phyloP scores from a whole-genome alignment of 1,140 invertebrate species.

The Geopemphigus sp. region DNA sequence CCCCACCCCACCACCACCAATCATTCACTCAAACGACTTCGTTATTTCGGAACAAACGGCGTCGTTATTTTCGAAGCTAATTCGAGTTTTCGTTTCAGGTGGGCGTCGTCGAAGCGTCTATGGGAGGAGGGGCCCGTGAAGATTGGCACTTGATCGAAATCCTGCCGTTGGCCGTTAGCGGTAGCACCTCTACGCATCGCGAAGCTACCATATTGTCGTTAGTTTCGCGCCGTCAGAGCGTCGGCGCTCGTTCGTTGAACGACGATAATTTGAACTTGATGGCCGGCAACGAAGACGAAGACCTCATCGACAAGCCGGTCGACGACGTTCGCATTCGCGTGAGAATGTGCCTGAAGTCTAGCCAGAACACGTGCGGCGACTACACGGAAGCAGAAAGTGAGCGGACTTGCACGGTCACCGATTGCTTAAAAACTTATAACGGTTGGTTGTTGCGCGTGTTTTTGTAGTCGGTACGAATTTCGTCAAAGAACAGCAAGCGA shows the following conservation, averaged over 20 bases:
- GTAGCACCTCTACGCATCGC: constrained; percentile 65
- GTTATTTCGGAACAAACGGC: too few relatives aligned
- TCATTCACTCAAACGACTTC: too few relatives aligned
- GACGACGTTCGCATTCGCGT: constrained; percentile 70
- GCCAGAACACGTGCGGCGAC: constrained; percentile 77
- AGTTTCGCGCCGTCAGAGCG: constrained; percentile 54
- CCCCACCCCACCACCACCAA: too few relatives aligned
- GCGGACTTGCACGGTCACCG: too few relatives aligned
- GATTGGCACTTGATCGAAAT: constrained; percentile 72
- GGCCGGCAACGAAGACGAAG: constrained; percentile 51
- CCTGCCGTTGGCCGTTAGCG: constrained; percentile 67
- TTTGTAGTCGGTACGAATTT: constrained; percentile 73
- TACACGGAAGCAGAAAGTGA: constrained; percentile 78
- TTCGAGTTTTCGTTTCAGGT: too few relatives aligned
- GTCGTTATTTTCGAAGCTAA: too few relatives aligned
- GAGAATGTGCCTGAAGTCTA: constrained; percentile 73
- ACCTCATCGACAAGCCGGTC: constrained; percentile 59
- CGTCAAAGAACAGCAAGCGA: constrained; percentile 71
- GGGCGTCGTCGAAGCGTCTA: constrained; percentile 56
- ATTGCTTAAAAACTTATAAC: too few relatives aligned
- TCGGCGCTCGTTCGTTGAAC: constrained; percentile 52
- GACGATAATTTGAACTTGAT: constrained; percentile 56
- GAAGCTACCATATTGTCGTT: constrained; percentile 59
- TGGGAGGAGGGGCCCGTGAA: constrained; percentile 59
- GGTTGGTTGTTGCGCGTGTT: not conserved